Percentiles rank a stretch among this genome's conserved stretches.
Conservation (phyloP, 1,140 invertebrate genomes). For the Drosophila tropicalis region DNA sequence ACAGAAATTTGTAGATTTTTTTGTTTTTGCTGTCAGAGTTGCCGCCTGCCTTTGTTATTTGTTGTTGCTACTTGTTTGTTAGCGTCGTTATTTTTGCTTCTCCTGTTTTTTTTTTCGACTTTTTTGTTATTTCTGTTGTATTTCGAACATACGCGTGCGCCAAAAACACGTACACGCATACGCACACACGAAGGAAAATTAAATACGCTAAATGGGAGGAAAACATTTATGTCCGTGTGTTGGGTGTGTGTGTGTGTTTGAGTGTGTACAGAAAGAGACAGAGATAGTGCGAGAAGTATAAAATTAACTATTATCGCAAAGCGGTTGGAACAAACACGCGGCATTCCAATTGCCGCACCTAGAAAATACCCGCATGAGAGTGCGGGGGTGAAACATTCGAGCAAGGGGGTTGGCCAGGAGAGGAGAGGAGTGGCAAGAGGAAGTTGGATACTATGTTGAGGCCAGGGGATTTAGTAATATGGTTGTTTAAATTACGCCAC, state of each 20-base stretch:
- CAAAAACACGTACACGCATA: constrained; percentile 51
- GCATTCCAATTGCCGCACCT: constrained; percentile 77
- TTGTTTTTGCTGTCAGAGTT: constrained; percentile 33
- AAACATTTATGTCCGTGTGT: constrained; percentile 56
- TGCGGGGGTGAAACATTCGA: background rate
- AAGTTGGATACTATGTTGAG: constrained; percentile 32
- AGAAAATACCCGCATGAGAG: constrained; percentile 21
- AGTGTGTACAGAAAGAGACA: constrained; percentile 30
- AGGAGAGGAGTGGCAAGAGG: background rate
- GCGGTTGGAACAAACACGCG: constrained; percentile 76
- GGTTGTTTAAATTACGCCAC: constrained; percentile 73
- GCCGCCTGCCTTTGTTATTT: constrained; percentile 29
- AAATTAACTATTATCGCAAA: constrained; percentile 81
- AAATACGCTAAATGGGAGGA: constrained; percentile 74
- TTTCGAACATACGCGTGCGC: constrained; percentile 71
- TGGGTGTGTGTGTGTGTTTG: constrained; percentile 4
- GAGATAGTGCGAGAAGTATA: constrained; percentile 44
- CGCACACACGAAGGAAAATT: constrained; percentile 43
- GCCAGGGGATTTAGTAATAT: constrained; percentile 73
- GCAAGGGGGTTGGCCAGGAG: background rate
- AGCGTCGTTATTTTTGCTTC: background rate
- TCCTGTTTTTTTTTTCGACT: constrained; percentile 21
- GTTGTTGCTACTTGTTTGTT: constrained; percentile 23
- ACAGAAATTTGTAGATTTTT: constrained; percentile 62
- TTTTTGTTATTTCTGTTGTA: constrained; percentile 37